These are phyloP conservation scores for Apotomis capreana DNA, from an alignment of 2,888 invertebrate species.

Conservation along the genomic window DNA sequence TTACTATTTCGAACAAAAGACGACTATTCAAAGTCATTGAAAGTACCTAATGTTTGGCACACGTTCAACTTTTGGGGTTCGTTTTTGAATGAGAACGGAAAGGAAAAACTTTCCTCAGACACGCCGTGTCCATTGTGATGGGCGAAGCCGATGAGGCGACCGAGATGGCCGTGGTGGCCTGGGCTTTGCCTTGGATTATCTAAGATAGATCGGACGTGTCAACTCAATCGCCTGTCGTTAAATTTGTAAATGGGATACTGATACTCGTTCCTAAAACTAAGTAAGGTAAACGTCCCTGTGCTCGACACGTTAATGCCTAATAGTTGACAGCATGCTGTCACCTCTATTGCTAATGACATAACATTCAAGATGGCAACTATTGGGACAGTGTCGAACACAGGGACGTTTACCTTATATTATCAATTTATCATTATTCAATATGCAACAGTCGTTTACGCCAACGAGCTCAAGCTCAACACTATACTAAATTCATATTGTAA, in stretches of 20 bases:
- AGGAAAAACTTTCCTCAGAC: conserved; percentile 6
- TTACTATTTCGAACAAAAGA: conserved; percentile 15
- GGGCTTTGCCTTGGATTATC: conserved; percentile 15
- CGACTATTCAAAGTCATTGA: neutral
- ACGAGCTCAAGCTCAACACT: too few species aligned
- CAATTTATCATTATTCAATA: conserved; percentile 21
- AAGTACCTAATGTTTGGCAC: conserved; percentile 4
- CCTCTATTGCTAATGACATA: too few species aligned
- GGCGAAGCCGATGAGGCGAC: neutral
- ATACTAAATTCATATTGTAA: too few species aligned
- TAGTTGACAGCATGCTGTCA: too few species aligned
- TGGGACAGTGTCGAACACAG: too few species aligned
- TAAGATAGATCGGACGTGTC: conserved; percentile 28
- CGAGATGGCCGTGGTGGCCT: conserved; percentile 16
- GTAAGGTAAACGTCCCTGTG: too few species aligned
- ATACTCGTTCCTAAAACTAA: conserved; percentile 12
- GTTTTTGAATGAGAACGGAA: conserved; percentile 8
- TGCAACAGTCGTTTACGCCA: neutral
- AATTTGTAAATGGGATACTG: conserved; percentile 18
- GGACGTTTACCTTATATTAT: neutral
- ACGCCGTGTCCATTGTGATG: conserved; percentile 8
- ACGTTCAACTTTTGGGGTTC: neutral
- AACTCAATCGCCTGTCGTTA: conserved; percentile 35
- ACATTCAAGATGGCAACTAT: too few species aligned
- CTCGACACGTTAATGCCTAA: too few species aligned